Conservation (phyloP, 2,113 vertebrate species). For the Ia io region DNA sequence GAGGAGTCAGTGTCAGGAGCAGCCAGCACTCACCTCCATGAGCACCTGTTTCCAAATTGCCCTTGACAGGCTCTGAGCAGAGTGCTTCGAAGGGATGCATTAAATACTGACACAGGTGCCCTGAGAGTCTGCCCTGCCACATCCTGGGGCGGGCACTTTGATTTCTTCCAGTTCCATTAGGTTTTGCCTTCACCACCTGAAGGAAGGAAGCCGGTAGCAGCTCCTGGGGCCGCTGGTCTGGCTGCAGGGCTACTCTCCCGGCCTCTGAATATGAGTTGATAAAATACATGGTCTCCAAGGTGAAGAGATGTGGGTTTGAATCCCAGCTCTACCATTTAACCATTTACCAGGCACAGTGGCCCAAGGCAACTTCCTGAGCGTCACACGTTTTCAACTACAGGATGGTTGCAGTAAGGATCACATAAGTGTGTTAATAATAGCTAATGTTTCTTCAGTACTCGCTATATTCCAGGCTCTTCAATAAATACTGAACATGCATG, state of each 20-base stretch:
- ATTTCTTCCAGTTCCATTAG: not conserved
- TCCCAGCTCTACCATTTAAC: not conserved
- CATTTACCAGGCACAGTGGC: not conserved
- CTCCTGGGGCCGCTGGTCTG: not conserved
- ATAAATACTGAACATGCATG: not conserved
- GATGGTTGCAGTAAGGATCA: not conserved
- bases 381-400: not conserved
- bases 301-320: not conserved
- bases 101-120: not conserved
- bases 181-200: not conserved
- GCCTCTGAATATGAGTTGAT: not conserved
- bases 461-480: not conserved
- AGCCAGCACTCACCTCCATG: not conserved
- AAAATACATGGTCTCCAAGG: not conserved
- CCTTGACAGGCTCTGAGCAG: constrained; percentile 54
- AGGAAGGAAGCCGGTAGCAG: not conserved
- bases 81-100: constrained; percentile 11
- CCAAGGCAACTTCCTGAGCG: not conserved
- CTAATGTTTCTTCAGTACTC: not conserved
- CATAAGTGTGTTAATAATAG: not conserved
- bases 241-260: not conserved
- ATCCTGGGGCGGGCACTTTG: not conserved
- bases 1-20: not conserved
- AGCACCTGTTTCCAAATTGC: constrained; percentile 50
- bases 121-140: not conserved